A percentile compares a stretch with the other conserved stretches of the same genome.
Evolutionary conservation across 2,113 vertebrate species (phyloP).

Genomic region (Rhineura floridana): DNA sequence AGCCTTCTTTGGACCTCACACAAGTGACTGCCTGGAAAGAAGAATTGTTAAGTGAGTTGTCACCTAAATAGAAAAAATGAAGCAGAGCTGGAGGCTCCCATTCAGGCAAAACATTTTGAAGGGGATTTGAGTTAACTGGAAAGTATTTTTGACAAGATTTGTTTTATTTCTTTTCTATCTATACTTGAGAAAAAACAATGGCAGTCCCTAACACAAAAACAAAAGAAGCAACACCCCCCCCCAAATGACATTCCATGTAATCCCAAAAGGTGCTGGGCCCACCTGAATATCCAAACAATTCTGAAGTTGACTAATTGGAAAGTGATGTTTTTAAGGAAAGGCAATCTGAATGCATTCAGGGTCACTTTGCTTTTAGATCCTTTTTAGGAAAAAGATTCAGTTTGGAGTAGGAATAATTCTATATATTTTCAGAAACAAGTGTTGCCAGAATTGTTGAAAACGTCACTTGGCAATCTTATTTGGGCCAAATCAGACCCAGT

Average conservation of each 20-base stretch:
- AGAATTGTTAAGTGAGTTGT: not conserved
- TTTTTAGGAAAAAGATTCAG: not conserved
- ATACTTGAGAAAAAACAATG: not conserved
- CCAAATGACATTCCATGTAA: not conserved
- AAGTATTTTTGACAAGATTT: not conserved
- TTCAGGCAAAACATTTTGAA: not conserved
- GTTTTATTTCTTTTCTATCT: not conserved
- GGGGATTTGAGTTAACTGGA: not conserved
- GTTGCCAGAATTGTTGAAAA: not conserved
- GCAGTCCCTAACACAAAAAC: not conserved
- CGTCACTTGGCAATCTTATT: not conserved
- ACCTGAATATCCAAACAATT: not conserved
- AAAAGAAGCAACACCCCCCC: not conserved
- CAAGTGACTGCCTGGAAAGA: not conserved
- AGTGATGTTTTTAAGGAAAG: not conserved
- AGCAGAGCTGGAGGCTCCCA: not conserved
- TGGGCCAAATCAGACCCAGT: not conserved
- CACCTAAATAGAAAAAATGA: not conserved
- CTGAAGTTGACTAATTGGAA: not conserved
- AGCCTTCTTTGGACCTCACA: not conserved
- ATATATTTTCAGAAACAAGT: not conserved
- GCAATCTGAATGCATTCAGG: not conserved
- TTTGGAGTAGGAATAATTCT: not conserved
- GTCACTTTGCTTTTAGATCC: not conserved
- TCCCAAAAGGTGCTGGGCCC: not conserved